Conservation (phyloP, 2,888 invertebrate species). For the Papilio gigon region DNA sequence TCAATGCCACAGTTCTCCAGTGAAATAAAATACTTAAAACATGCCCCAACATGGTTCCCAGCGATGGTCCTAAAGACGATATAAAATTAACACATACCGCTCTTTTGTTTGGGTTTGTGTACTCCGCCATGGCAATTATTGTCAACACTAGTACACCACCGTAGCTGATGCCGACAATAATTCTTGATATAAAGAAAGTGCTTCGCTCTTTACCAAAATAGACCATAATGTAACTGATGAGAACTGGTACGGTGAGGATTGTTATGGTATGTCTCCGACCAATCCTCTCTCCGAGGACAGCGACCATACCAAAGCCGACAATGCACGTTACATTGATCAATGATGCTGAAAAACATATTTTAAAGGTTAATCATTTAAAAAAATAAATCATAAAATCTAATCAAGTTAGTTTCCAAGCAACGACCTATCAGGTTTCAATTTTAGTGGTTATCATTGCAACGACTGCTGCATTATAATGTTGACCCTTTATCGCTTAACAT, state of each 20-base stretch:
- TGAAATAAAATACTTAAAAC: conserved; percentile 43
- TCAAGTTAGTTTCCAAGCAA: no score
- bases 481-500: no score
- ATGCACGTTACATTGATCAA: conserved; percentile 43
- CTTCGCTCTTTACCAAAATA: conserved; percentile 41
- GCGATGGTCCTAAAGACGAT: conserved; percentile 40
- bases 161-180: conserved; percentile 43
- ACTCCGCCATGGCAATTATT: conserved; percentile 38
- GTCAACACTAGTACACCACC: conserved; percentile 42
- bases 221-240: conserved; percentile 43
- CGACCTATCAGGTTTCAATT: neutral
- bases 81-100: conserved; percentile 18
- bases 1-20: conserved; percentile 46
- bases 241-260: conserved; percentile 39
- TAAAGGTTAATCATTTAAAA: conserved; percentile 11
- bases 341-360: conserved; percentile 43
- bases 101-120: conserved; percentile 34
- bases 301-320: conserved; percentile 39
- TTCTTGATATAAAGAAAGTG: conserved; percentile 40
- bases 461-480: no score
- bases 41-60: conserved; percentile 44
- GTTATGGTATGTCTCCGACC: conserved; percentile 42
- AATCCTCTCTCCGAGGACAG: conserved; percentile 41
- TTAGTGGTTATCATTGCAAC: no score
- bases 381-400: neutral